Evolutionary conservation across 2,888 invertebrate genomes (phyloP).

Genomic region (Drosophila prostipennis): DNA sequence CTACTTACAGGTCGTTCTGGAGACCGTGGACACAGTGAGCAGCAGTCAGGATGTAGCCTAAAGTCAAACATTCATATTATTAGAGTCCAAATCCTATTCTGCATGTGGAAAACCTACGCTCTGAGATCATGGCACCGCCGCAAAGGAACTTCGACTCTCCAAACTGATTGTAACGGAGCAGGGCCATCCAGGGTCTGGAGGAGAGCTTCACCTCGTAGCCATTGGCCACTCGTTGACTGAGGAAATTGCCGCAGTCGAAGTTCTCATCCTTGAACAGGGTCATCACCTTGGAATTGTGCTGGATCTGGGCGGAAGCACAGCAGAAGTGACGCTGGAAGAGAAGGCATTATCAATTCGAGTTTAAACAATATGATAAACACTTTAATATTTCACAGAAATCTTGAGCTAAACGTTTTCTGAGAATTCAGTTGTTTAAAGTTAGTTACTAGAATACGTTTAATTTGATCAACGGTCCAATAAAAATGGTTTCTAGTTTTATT

Average conservation of each 20-base stretch:
- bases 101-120: conserved; percentile 47
- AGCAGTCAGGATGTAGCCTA: conserved; percentile 75
- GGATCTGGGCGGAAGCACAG: conserved; percentile 61
- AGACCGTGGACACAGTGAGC: conserved; percentile 67
- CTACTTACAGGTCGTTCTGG: conserved; percentile 62
- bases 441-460: not conserved
- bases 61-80: not conserved
- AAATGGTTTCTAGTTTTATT: not conserved
- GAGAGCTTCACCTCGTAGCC: conserved; percentile 70
- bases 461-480: not conserved
- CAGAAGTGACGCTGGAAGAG: conserved; percentile 68
- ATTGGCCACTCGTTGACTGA: conserved; percentile 64
- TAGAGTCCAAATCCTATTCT: not conserved
- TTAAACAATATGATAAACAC: not conserved
- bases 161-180: conserved; percentile 61
- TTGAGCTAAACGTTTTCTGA: not conserved
- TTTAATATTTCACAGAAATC: not conserved
- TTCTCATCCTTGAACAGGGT: conserved; percentile 36
- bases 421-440: not conserved
- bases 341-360: not conserved
- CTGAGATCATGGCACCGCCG: conserved; percentile 69
- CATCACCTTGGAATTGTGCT: conserved; percentile 70
- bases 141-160: conserved; percentile 60
- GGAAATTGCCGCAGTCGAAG: conserved; percentile 60
- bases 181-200: conserved; percentile 75